phyloP scores from a whole-genome alignment of 1,140 invertebrate genomes.

The Drosophila melanogaster region Release_6_plus_ISO1_MT NT_033777.3:11250501-11251000 shows the following conservation, averaged over 20 bases:
- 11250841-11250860: conserved; percentile 30
- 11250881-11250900: conserved; percentile 73
- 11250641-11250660: conserved; percentile 12
- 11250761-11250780: conserved; percentile 22
- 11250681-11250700: conserved; percentile 28
- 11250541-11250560: conserved; percentile 59
- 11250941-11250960: conserved; percentile 56
- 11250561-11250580: conserved; percentile 77
- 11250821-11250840: conserved; percentile 50
- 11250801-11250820: conserved; percentile 58
- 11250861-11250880: conserved; percentile 47
- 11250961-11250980: conserved; percentile 6
- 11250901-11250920: conserved; percentile 52
- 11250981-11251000: neutral
- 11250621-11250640: conserved; percentile 34
- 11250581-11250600: conserved; percentile 64
- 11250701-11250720: conserved; percentile 17
- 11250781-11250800: conserved; percentile 26
- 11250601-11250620: conserved; percentile 53
- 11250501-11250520: conserved; percentile 32
- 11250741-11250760: conserved; percentile 2
- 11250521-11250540: conserved; percentile 39
- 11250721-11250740: neutral
- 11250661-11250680: neutral
- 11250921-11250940: conserved; percentile 62